These are phyloP conservation scores for Syrphus vitripennis DNA, from an alignment of 2,888 invertebrate species.

Conservation along the genomic window DNA sequence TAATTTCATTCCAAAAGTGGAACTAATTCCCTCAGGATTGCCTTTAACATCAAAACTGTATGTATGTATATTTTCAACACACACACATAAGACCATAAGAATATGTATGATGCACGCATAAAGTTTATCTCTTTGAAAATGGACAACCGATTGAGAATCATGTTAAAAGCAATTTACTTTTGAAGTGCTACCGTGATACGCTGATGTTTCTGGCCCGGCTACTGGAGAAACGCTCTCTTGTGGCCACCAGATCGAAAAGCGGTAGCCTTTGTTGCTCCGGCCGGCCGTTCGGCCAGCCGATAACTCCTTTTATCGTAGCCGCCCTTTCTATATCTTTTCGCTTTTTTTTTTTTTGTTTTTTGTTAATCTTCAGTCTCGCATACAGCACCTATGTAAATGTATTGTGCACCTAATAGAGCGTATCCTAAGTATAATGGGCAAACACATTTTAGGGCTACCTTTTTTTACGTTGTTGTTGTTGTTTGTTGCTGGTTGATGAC, in stretches of 20 bases:
- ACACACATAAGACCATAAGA: not conserved
- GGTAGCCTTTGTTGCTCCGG: conserved; percentile 61
- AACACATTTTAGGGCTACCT: conserved; percentile 60
- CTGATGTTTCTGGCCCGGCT: conserved; percentile 74
- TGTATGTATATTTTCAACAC: not conserved
- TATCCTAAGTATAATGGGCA: conserved; percentile 69
- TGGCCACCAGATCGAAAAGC: conserved; percentile 58
- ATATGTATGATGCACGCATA: conserved; percentile 17
- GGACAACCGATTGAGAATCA: conserved; percentile 69
- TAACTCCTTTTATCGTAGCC: conserved; percentile 67
- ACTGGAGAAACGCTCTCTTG: conserved; percentile 44
- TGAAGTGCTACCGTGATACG: conserved; percentile 80
- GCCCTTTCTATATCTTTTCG: conserved; percentile 47
- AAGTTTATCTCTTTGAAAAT: conserved; percentile 56
- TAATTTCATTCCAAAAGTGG: conserved; percentile 51
- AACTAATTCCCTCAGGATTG: conserved; percentile 65
- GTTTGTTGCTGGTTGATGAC: not conserved
- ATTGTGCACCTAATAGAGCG: conserved; percentile 70
- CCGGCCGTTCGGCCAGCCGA: not conserved
- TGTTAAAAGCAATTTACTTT: conserved; percentile 80
- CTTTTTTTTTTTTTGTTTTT: conserved; percentile 41
- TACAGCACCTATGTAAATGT: conserved; percentile 63
- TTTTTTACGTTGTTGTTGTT: not conserved
- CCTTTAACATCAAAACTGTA: not conserved
- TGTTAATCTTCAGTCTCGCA: conserved; percentile 63